These are phyloP conservation scores for Tragelaphus buxtoni DNA, from an alignment of 2,113 vertebrate species.

Conservation along the genomic window DNA sequence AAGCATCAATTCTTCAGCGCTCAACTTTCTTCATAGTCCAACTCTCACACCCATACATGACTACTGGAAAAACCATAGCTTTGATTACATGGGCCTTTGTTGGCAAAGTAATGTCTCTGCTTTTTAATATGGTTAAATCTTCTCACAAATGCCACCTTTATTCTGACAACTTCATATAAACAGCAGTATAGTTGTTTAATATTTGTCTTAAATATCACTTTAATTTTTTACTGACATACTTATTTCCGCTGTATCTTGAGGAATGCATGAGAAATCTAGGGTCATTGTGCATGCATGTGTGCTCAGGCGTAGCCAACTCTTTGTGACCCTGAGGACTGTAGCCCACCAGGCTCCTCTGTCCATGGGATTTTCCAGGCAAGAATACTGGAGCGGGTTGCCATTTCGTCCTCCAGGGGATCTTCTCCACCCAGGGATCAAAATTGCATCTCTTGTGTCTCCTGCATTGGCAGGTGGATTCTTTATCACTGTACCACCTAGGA, in stretches of 20 bases:
- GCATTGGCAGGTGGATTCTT: not conserved
- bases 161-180: not conserved
- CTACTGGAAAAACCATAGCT: not conserved
- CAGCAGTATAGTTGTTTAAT: not conserved
- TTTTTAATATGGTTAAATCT: not conserved
- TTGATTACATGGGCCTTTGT: not conserved
- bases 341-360: not conserved
- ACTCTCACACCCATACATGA: not conserved
- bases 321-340: not conserved
- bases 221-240: not conserved
- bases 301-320: not conserved
- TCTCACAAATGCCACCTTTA: not conserved
- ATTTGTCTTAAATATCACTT: not conserved
- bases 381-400: not conserved
- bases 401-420: not conserved
- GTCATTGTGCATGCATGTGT: not conserved
- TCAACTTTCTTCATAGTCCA: not conserved
- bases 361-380: not conserved
- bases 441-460: not conserved
- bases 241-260: not conserved
- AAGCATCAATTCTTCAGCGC: not conserved
- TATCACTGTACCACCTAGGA: not conserved
- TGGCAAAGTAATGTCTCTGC: not conserved
- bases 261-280: not conserved
- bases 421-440: not conserved